A percentile compares a stretch with the other conserved stretches of the same genome.
phyloP scores from a whole-genome alignment of 1,140 invertebrate genomes.

The Phortica variegata region DNA sequence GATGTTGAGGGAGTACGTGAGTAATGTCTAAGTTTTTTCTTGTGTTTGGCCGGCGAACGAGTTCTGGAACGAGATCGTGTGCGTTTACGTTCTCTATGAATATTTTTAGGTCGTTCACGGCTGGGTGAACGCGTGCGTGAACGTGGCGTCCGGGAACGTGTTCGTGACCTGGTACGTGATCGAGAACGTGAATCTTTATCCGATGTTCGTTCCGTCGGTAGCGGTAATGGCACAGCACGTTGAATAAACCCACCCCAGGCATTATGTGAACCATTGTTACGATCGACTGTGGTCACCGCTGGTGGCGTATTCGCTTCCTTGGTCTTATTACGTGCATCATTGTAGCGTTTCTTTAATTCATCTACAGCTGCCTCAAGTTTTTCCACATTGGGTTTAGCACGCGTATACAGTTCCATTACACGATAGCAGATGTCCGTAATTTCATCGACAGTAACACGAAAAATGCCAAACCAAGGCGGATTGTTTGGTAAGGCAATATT shows the following conservation, averaged over 20 bases:
- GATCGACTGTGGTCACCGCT: conserved; percentile 59
- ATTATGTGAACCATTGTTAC: conserved; percentile 62
- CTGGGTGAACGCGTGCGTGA: conserved; percentile 42
- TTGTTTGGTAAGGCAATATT: conserved; percentile 81
- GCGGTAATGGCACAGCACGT: conserved; percentile 38
- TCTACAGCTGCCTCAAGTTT: conserved; percentile 75
- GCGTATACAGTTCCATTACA: conserved; percentile 82
- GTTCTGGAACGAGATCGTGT: conserved; percentile 44
- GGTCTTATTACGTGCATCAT: conserved; percentile 73
- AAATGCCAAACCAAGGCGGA: conserved; percentile 87
- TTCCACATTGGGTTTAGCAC: conserved; percentile 76
- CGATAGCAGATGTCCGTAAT: conserved; percentile 83
- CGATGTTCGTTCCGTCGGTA: conserved; percentile 44
- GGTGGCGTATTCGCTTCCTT: conserved; percentile 62
- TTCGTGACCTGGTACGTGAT: conserved; percentile 54
- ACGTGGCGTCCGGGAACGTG: conserved; percentile 50
- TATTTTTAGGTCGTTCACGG: conserved; percentile 57
- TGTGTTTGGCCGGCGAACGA: conserved; percentile 39
- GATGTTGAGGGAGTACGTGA: conserved; percentile 47
- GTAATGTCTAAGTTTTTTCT: conserved; percentile 52
- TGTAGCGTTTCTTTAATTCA: conserved; percentile 71
- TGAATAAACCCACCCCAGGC: conserved; percentile 68
- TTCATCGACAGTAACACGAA: conserved; percentile 78
- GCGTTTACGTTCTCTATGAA: conserved; percentile 28
- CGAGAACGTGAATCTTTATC: conserved; percentile 45